Conservation (phyloP, 2,797 vertebrate species). For the Thunnus albacares region DNA sequence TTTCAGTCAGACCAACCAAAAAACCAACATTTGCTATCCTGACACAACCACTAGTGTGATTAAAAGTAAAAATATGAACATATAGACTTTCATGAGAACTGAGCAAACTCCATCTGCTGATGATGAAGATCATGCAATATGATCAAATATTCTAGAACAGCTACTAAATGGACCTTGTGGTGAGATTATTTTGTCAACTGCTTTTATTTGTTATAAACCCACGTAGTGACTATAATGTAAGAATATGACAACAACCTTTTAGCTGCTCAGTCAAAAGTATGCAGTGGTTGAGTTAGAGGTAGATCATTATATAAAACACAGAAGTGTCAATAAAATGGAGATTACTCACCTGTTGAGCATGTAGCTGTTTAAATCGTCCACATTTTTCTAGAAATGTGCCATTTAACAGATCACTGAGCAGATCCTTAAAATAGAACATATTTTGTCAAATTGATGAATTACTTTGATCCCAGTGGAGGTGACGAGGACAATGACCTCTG, state of each 20-base stretch:
- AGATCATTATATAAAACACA: background rate
- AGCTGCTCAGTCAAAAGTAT: too few relatives aligned
- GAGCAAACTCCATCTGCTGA: background rate
- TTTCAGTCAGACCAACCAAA: background rate
- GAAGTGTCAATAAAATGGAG: background rate
- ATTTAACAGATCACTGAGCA: conserved; percentile 16
- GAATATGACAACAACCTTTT: background rate
- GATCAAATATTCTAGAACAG: background rate
- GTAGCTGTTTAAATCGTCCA: background rate
- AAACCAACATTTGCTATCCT: background rate
- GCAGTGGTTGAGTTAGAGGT: background rate
- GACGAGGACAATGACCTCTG: conserved; percentile 9
- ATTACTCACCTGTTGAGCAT: background rate
- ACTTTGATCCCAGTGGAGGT: conserved; percentile 20
- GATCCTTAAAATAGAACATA: background rate
- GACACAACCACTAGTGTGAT: background rate
- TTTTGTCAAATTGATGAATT: conserved; percentile 18
- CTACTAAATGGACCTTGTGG: too few relatives aligned
- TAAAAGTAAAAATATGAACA: background rate
- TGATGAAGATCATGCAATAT: background rate
- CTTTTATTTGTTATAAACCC: background rate
- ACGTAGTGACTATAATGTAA: background rate
- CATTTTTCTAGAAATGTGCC: background rate
- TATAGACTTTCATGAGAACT: background rate
- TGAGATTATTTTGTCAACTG: background rate